These are phyloP conservation scores for Ctenosaura bakeri DNA, from an alignment of 2,797 vertebrate species.

Conservation along the genomic window DNA sequence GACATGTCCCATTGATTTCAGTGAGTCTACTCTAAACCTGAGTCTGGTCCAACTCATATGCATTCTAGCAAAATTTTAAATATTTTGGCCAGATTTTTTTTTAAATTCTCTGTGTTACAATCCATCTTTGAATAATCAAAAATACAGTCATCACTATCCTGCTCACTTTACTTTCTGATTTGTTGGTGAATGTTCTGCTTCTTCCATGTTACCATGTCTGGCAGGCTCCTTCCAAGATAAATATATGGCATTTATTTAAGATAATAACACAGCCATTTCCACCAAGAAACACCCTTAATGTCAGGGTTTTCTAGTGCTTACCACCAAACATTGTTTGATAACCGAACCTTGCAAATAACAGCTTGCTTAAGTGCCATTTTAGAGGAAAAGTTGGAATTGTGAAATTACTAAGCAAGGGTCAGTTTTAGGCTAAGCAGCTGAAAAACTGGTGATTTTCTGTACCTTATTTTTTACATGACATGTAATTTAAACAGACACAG, in stretches of 20 bases:
- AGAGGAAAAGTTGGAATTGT: slow-evolving; percentile 49
- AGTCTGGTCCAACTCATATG: slow-evolving; percentile 15
- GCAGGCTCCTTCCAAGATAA: slow-evolving; percentile 65
- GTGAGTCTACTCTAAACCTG: background rate
- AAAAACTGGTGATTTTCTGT: slow-evolving; percentile 53
- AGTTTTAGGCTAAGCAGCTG: slow-evolving; percentile 37
- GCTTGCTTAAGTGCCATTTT: slow-evolving; percentile 59
- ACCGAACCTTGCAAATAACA: slow-evolving; percentile 67
- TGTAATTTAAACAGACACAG: slow-evolving; percentile 4
- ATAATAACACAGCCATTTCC: slow-evolving; percentile 61
- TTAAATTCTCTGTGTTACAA: background rate
- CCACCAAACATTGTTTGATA: slow-evolving; percentile 46
- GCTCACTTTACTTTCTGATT: slow-evolving; percentile 26
- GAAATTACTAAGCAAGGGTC: slow-evolving; percentile 57
- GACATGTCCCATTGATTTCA: background rate
- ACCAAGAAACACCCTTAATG: slow-evolving; percentile 65
- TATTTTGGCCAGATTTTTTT: background rate
- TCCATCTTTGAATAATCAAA: slow-evolving; percentile 41
- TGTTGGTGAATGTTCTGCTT: slow-evolving; percentile 49
- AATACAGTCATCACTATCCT: slow-evolving; percentile 41
- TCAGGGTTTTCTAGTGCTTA: slow-evolving; percentile 59
- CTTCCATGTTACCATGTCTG: slow-evolving; percentile 48
- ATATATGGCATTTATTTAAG: slow-evolving; percentile 60
- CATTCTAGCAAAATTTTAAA: background rate
- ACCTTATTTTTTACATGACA: slow-evolving; percentile 46